A percentile compares a stretch with the other conserved stretches of the same genome.
These are phyloP conservation scores for Achroia grisella DNA, from an alignment of 1,140 invertebrate genomes.

Conservation along the genomic window DNA sequence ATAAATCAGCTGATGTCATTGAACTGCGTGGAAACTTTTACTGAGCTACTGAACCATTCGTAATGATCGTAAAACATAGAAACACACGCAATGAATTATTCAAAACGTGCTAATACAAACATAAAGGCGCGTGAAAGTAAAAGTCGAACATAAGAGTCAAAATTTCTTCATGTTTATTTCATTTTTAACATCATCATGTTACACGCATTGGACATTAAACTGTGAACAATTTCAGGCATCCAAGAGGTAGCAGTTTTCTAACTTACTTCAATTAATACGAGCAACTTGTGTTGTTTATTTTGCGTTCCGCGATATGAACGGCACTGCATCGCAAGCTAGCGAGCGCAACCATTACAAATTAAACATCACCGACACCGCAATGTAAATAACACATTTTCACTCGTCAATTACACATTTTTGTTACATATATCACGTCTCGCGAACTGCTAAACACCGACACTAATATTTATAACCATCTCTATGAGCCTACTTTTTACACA, in stretches of 20 bases:
- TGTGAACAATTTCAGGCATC: constrained; percentile 56
- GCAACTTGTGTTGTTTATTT: neutral
- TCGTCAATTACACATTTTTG: constrained; percentile 10
- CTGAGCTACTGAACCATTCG: too few species aligned
- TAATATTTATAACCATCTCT: constrained; percentile 17
- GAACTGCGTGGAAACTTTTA: too few species aligned
- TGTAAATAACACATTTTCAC: constrained; percentile 6
- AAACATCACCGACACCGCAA: constrained; percentile 1
- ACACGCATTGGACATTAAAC: constrained; percentile 50
- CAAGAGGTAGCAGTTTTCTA: constrained; percentile 55
- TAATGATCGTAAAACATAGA: too few species aligned
- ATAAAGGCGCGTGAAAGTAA: too few species aligned
- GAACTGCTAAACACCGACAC: constrained; percentile 19
- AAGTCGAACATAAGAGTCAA: constrained; percentile 29
- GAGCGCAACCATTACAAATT: neutral
- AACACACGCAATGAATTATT: too few species aligned
- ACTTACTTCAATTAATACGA: constrained; percentile 9
- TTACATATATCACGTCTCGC: constrained; percentile 18
- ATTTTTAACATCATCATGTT: constrained; percentile 49
- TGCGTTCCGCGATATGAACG: neutral
- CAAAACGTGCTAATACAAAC: too few species aligned
- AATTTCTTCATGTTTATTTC: constrained; percentile 51
- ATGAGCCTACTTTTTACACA: constrained; percentile 10
- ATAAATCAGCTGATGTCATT: too few species aligned
- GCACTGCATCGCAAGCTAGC: too few species aligned